Conservation (phyloP, 35 echinoderm and acorn worm genomes). For the Strongylocentrotus purpuratus region DNA sequence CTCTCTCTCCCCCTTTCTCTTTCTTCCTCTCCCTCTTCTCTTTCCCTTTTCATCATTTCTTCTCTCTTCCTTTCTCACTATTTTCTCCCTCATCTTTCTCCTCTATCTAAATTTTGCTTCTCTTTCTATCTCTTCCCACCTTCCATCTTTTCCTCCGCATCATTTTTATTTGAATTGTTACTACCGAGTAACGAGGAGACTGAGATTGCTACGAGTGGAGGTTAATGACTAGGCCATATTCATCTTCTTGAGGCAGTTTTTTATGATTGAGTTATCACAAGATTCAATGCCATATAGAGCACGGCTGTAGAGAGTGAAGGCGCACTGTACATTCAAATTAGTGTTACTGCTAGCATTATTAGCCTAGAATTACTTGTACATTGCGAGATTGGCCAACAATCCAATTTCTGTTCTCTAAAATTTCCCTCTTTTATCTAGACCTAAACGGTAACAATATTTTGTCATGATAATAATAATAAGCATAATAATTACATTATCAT, state of each 20-base stretch:
- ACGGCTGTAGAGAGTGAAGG: not conserved
- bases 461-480: too few relatives aligned
- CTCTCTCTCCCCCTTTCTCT: not conserved
- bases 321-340: not conserved
- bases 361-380: not conserved
- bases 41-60: not conserved
- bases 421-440: too few relatives aligned
- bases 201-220: not conserved
- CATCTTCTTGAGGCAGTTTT: not conserved
- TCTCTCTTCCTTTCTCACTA: not conserved
- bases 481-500: too few relatives aligned
- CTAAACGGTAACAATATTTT: too few relatives aligned
- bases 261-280: constrained; percentile 39
- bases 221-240: not conserved
- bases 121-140: not conserved
- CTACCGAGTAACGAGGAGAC: not conserved
- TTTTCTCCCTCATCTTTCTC: not conserved
- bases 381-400: not conserved
- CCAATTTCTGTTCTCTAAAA: not conserved
- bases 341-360: not conserved
- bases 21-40: not conserved
- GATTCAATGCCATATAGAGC: constrained; percentile 28
- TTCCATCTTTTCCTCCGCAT: not conserved
- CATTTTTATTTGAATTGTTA: not conserved
- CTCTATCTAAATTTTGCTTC: too few relatives aligned